Evolutionary conservation across 2,113 vertebrate species (phyloP).

Genomic region (Stigmatopora argus): DNA sequence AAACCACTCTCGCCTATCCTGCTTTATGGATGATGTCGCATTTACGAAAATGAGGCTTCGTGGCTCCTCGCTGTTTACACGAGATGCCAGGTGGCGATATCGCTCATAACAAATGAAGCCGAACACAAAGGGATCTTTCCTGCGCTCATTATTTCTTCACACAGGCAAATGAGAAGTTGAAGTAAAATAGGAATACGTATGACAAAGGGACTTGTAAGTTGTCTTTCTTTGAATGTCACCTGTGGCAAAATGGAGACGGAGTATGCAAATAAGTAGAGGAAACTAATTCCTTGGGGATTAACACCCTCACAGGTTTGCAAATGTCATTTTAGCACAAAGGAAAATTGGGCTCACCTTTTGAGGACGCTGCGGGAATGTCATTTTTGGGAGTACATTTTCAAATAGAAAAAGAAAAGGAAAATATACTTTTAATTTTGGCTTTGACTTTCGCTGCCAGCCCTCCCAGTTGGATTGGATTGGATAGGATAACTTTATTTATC

Average conservation of each 20-base stretch:
- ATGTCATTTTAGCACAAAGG: background rate
- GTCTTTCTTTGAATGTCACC: constrained; percentile 1
- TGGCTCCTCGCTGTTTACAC: constrained; percentile 9
- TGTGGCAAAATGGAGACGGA: background rate
- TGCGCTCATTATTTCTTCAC: constrained; percentile 11
- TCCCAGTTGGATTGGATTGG: too few relatives aligned
- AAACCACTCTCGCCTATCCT: background rate
- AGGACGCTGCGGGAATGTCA: background rate
- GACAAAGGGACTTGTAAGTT: background rate
- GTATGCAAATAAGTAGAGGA: constrained; percentile 2
- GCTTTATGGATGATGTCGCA: background rate
- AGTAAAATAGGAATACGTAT: background rate
- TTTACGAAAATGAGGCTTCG: constrained; percentile 18
- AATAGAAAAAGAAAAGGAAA: too few relatives aligned
- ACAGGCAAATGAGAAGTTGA: background rate
- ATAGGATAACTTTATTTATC: too few relatives aligned
- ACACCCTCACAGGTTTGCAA: background rate
- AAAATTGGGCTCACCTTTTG: constrained; percentile 1
- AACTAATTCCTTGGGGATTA: background rate
- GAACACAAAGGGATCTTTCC: constrained; percentile 6
- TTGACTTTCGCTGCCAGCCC: too few relatives aligned
- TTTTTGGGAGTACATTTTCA: background rate
- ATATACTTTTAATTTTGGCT: constrained; percentile 27
- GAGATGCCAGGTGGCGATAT: constrained; percentile 9
- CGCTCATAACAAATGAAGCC: constrained; percentile 22